A percentile compares a stretch with the other conserved stretches of the same genome.
Evolutionary conservation across 2,888 invertebrate species (phyloP).

Genomic region (Beris chalybata): DNA sequence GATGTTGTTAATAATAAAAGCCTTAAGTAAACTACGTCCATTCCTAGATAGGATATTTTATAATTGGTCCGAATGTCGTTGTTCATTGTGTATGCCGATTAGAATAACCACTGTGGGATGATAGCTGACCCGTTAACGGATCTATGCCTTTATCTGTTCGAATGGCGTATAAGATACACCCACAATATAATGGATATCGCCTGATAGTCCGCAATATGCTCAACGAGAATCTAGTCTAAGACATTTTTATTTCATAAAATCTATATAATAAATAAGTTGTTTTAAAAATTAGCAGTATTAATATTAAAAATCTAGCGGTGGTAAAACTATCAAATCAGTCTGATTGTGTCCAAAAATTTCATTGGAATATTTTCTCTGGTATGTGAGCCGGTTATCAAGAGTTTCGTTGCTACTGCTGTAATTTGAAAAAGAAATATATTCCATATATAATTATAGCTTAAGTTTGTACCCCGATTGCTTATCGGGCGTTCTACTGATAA

Average conservation of each 20-base stretch:
- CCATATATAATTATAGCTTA: neutral
- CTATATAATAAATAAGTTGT: slow-evolving; percentile 23
- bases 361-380: slow-evolving; percentile 25
- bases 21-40: too few relatives aligned
- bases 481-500: neutral
- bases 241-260: slow-evolving; percentile 26
- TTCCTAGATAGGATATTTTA: too few relatives aligned
- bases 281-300: neutral
- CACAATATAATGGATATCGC: slow-evolving; percentile 5
- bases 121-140: too few relatives aligned
- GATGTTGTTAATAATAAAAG: too few relatives aligned
- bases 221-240: slow-evolving; percentile 12
- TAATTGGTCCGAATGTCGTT: too few relatives aligned
- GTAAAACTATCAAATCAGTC: slow-evolving; percentile 34
- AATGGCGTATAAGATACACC: slow-evolving; percentile 15
- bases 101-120: too few relatives aligned
- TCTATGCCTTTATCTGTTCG: slow-evolving; percentile 15
- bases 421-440: slow-evolving; percentile 4
- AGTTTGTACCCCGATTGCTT: neutral
- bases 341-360: slow-evolving; percentile 31
- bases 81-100: too few relatives aligned
- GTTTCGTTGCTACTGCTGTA: slow-evolving; percentile 28
- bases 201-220: slow-evolving; percentile 2
- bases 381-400: slow-evolving; percentile 35
- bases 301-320: slow-evolving; percentile 24